Evolutionary conservation across 2,888 invertebrate genomes (phyloP).

Genomic region (Urechis unicinctus): DNA sequence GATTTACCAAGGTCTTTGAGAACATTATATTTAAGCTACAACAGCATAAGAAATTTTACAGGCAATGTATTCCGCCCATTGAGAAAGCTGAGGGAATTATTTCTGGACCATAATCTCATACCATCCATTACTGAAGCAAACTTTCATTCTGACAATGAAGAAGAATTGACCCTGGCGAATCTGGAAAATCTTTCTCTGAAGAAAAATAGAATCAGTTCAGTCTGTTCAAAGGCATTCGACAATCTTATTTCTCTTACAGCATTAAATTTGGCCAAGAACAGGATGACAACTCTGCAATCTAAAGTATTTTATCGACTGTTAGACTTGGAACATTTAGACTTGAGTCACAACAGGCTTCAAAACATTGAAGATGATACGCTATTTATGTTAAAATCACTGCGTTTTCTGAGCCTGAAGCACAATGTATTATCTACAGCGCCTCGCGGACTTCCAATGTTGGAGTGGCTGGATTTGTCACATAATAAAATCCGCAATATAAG

Average conservation of each 20-base stretch:
- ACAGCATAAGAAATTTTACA: slow-evolving; percentile 1
- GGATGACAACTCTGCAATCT: neutral
- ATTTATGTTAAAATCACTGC: neutral
- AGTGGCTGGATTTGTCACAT: slow-evolving; percentile 17
- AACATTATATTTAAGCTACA: slow-evolving; percentile 6
- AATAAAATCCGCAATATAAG: slow-evolving; percentile 9
- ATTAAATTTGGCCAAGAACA: slow-evolving; percentile 9
- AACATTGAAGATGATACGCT: slow-evolving; percentile 6
- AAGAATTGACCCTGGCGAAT: neutral
- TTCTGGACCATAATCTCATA: slow-evolving; percentile 7
- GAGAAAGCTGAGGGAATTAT: slow-evolving; percentile 5
- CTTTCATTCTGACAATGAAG: neutral
- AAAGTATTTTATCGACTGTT: slow-evolving; percentile 3
- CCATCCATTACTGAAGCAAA: neutral
- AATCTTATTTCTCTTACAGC: slow-evolving; percentile 5
- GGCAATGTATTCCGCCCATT: neutral
- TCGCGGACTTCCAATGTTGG: slow-evolving; percentile 10
- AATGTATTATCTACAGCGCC: slow-evolving; percentile 11
- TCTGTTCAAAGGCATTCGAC: slow-evolving; percentile 2
- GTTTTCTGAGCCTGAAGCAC: slow-evolving; percentile 6
- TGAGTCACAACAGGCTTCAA: slow-evolving; percentile 8
- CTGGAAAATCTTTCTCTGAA: slow-evolving; percentile 8
- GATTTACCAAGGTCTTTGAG: slow-evolving; percentile 2
- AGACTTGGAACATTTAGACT: slow-evolving; percentile 8
- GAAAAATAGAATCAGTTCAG: slow-evolving; percentile 4